A percentile compares a stretch with the other conserved stretches of the same genome.
Evolutionary conservation across 2,113 vertebrate species (phyloP).

Genomic region (Dasypus novemcinctus): DNA sequence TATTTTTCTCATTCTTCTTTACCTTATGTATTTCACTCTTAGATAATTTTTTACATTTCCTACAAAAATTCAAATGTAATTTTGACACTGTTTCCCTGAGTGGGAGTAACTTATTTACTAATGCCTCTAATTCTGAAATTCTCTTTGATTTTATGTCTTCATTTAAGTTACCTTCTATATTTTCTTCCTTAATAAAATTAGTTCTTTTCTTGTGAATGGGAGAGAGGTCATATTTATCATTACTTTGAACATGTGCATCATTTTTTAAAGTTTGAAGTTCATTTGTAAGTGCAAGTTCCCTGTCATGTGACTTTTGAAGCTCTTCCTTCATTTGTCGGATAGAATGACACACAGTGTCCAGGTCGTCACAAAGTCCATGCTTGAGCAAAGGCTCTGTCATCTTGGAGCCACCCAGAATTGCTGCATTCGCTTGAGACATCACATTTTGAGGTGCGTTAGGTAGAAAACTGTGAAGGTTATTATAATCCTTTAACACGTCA

Average conservation of each 20-base stretch:
- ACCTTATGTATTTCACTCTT: slow-evolving; percentile 46
- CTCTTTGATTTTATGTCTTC: slow-evolving; percentile 76
- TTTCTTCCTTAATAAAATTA: slow-evolving; percentile 53
- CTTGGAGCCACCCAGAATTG: slow-evolving; percentile 49
- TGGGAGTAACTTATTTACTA: slow-evolving; percentile 65
- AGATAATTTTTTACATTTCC: slow-evolving; percentile 71
- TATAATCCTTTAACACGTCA: slow-evolving; percentile 45
- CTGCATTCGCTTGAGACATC: not conserved
- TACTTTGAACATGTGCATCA: not conserved
- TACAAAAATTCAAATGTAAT: slow-evolving; percentile 73
- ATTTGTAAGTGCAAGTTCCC: slow-evolving; percentile 62
- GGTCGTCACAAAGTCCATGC: slow-evolving; percentile 44
- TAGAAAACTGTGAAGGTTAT: slow-evolving; percentile 31
- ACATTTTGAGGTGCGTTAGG: slow-evolving; percentile 11
- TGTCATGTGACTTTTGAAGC: slow-evolving; percentile 58
- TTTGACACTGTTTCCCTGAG: slow-evolving; percentile 71
- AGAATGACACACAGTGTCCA: slow-evolving; percentile 69
- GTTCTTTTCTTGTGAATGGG: slow-evolving; percentile 6
- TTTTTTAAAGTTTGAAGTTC: slow-evolving; percentile 69
- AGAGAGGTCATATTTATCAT: slow-evolving; percentile 21
- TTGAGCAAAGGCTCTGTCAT: slow-evolving; percentile 36
- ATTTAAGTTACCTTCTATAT: slow-evolving; percentile 44
- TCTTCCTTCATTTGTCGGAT: slow-evolving; percentile 75
- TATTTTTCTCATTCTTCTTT: slow-evolving; percentile 59
- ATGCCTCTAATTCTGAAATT: slow-evolving; percentile 72